Base-by-base conservation (phyloP, 1,140 invertebrate genomes). In the Mizuhopecten yessoensis region DNA sequence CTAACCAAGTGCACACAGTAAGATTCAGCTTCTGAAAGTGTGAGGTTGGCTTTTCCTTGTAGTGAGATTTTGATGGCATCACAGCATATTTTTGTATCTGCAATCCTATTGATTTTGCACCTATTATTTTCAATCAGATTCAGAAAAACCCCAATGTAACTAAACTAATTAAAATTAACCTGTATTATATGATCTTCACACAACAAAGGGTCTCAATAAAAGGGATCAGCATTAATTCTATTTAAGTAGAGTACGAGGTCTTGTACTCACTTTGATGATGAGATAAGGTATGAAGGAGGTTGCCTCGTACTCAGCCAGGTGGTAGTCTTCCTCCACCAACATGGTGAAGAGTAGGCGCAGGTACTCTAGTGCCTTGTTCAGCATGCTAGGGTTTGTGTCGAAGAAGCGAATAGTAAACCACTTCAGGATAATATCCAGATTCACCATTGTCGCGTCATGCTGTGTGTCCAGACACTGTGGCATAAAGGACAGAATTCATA, bases 321-420 rank as follows among this genome's bases (percentile, higher is more conserved):
- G 98, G 96, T 99, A 99, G 87, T 98, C 97, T 90, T 98, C 97
- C 86, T 98, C 97, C 33, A 98, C 98, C 5, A 99, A 97, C 93
- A 98, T 97, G 91, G 97, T 97, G 96, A 99, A 99, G 33, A 99
- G 98, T 42, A 97, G 96, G 90, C 98, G 97, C 11, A 99, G 97
- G 97, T 99, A 99, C 93, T 99, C 99, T 88, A 99, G 97, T 86
- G 98, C 98, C 97, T 99, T 99, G 88, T 99, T 97, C 39, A 99
- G 97, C 36, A 99, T 99, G 34, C 99, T 99, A 33, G 99, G 99
- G 97, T 99, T 99, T 15, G 99, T 99, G 97, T 99, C 99, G 95
- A 99, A 99, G 96, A 99, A 99, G 92, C 99, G 97, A 23, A 99
- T 96, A 0, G 99, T 99, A 91, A 99, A 96, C 99, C 99, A 99